Base-by-base conservation (phyloP, 2,888 invertebrate species). In the Encarsia formosa region DNA sequence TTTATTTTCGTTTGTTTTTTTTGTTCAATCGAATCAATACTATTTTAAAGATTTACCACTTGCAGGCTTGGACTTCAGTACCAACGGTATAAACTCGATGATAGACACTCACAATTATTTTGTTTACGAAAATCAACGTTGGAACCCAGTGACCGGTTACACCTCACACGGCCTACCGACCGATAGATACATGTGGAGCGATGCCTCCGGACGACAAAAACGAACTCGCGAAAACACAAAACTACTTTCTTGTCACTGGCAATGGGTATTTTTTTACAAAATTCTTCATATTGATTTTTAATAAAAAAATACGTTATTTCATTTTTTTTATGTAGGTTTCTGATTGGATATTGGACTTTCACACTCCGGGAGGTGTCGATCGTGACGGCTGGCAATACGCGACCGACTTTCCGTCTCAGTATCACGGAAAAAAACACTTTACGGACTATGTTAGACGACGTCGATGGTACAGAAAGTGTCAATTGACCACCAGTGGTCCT, bases 321-420 rank as follows among this genome's bases (percentile, higher is more conserved):
- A 5, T 15, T 50, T 47, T 18, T n/a, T 54, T 13, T n/a, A 35
- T 11, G 16, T 40, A 85, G 85, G 79, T 86, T 56, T 87, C 90
- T 0, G 94, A 94, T 69, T 95, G 95, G 95, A 82, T 87, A 71
- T 81, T 93, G n/a, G 95, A 95, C 75, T 93, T 88, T 69, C 87
- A 88, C 67, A 87, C 89, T 8, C 87, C 90, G 0, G 92, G 91
- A 2, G 94, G 93, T 2, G 91, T 90, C 1, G 94, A 95, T 72
- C 81, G 82, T 52, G 91, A 93, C 60, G 95, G 95, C 2, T 95
- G 95, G 95, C 95, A 95, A 69, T 95, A 94, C 74, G 93, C 94
- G 1, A 86, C 90, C 1, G 93, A 94, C 75, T 94, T 95, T 69
- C 91, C 93, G 1, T 84, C 89, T 2, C 83, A 85, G 9, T 94